Evolutionary conservation across 2,888 invertebrate genomes (phyloP).

Genomic region (Protula sp.): DNA sequence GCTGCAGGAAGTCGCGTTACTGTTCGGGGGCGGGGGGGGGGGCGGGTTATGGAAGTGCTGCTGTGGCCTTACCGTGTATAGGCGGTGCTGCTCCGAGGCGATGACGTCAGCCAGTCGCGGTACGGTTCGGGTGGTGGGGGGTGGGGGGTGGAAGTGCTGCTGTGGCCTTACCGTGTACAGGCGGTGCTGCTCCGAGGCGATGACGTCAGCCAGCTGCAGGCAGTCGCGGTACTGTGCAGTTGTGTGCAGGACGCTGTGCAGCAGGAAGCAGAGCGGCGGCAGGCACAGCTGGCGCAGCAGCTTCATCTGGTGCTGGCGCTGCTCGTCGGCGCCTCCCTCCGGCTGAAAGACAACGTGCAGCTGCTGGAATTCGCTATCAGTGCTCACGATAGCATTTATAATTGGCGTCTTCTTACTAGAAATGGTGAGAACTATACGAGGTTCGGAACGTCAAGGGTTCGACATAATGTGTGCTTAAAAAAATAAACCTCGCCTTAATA

Average conservation of each 20-base stretch:
- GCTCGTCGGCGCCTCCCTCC: slow-evolving; percentile 35
- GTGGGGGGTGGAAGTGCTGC: no score
- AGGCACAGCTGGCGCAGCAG: slow-evolving; percentile 75
- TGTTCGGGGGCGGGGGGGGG: no score
- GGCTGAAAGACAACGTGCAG: slow-evolving; percentile 28
- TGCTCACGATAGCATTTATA: not conserved
- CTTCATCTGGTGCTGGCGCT: slow-evolving; percentile 66
- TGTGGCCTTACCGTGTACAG: slow-evolving; percentile 66
- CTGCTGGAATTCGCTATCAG: no score
- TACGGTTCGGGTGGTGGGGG: no score
- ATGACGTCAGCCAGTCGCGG: no score
- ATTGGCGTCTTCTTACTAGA: not conserved
- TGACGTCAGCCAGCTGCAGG: slow-evolving; percentile 70
- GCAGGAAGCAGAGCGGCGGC: slow-evolving; percentile 73
- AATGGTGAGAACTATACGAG: no score
- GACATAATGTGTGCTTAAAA: no score
- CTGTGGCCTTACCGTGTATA: no score
- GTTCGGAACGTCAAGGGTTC: not conserved
- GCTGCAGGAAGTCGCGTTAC: no score
- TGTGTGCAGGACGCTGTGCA: slow-evolving; percentile 73
- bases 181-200: slow-evolving; percentile 73
- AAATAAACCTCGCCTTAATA: no score
- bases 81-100: no score
- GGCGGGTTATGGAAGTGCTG: no score
- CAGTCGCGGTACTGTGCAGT: slow-evolving; percentile 73